phyloP scores from a whole-genome alignment of 1,140 invertebrate genomes.

The Tetramorium simillimum region DNA sequence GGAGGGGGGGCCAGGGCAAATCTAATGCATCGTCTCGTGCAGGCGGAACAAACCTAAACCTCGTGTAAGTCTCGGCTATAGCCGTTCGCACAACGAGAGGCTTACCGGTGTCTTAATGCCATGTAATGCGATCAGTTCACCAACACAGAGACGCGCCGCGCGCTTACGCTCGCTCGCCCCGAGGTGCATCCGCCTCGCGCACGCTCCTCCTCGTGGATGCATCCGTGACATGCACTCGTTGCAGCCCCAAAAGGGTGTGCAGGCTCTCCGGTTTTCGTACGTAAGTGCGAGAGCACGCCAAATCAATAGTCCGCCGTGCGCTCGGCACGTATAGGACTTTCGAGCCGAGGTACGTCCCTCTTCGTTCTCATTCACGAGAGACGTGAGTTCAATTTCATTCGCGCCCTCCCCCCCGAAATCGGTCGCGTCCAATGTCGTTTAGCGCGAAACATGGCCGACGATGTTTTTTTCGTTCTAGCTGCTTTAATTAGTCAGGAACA shows the following conservation, averaged over 20 bases:
- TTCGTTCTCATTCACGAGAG: background rate
- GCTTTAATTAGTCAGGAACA: background rate
- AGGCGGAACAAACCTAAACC: constrained; percentile 69
- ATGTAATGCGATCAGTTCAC: constrained; percentile 83
- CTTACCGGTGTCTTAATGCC: constrained; percentile 82
- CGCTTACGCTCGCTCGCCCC: background rate
- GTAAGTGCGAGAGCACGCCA: constrained; percentile 67
- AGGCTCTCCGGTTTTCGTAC: constrained; percentile 69
- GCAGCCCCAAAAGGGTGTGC: constrained; percentile 46
- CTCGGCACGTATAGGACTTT: constrained; percentile 62
- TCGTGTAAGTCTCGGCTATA: constrained; percentile 79
- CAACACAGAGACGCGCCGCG: constrained; percentile 70
- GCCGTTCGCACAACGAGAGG: constrained; percentile 71
- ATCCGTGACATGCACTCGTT: constrained; percentile 47
- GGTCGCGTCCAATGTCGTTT: background rate
- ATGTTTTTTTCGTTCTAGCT: background rate
- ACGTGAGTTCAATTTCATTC: constrained; percentile 12
- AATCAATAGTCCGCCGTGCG: constrained; percentile 76
- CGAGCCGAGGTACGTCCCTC: constrained; percentile 65
- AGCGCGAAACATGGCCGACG: background rate
- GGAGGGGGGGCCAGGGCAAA: background rate
- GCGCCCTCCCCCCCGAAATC: background rate
- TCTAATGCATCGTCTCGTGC: constrained; percentile 53
- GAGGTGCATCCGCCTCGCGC: background rate
- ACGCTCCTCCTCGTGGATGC: background rate